These are phyloP conservation scores for Trichoplusia ni DNA, from an alignment of 1,140 invertebrate species.

Conservation along the genomic window DNA sequence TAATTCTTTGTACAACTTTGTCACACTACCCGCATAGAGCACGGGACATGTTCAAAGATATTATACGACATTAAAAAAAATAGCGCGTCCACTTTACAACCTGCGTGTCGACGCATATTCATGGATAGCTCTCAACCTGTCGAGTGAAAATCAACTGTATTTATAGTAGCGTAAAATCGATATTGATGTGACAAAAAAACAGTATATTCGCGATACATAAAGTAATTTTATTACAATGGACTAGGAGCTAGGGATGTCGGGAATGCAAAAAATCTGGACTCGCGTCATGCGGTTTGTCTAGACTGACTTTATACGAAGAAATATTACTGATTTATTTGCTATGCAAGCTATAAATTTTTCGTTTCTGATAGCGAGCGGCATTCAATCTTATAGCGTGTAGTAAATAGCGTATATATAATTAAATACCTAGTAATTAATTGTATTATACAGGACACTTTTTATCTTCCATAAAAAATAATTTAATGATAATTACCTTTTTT, in stretches of 20 bases:
- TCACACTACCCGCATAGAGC: constrained; percentile 41
- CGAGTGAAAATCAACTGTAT: constrained; percentile 24
- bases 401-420: no score
- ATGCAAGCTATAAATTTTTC: no score
- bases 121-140: constrained; percentile 22
- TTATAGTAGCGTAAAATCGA: constrained; percentile 12
- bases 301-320: neutral
- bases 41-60: constrained; percentile 46
- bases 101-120: constrained; percentile 34
- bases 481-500: no score
- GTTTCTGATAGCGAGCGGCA: no score
- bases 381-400: no score
- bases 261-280: constrained; percentile 17
- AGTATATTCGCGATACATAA: constrained; percentile 37
- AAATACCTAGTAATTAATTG: no score
- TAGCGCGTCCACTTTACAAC: constrained; percentile 37
- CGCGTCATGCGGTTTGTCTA: neutral
- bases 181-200: constrained; percentile 15
- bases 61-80: constrained; percentile 39
- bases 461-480: no score
- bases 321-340: neutral
- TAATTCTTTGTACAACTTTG: constrained; percentile 1
- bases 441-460: no score
- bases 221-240: constrained; percentile 55
- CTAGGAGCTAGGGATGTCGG: constrained; percentile 21